A percentile compares a stretch with the other conserved stretches of the same genome.
phyloP scores from a whole-genome alignment of 2,797 vertebrate genomes.

The Acipenser transmontanus region DNA sequence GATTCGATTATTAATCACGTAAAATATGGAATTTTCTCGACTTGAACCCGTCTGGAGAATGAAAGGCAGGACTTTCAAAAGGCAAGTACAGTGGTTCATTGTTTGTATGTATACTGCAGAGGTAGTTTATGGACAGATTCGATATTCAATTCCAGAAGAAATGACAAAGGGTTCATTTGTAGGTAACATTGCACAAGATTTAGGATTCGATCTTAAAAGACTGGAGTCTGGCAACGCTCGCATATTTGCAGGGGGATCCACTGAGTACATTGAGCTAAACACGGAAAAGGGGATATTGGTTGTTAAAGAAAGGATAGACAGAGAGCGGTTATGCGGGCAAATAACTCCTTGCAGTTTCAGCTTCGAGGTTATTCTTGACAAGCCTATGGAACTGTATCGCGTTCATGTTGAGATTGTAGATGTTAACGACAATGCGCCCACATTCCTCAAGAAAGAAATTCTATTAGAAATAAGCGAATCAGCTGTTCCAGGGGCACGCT shows the following conservation, averaged over 20 bases:
- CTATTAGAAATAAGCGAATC: conserved; percentile 55
- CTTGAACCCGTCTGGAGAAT: not conserved
- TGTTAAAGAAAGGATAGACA: conserved; percentile 43
- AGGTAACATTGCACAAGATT: conserved; percentile 40
- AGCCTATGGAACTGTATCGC: conserved; percentile 49
- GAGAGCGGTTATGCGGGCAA: conserved; percentile 40
- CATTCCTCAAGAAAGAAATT: conserved; percentile 35
- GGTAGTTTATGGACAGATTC: conserved; percentile 27
- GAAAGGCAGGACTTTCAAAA: conserved; percentile 24
- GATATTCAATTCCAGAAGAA: conserved; percentile 45
- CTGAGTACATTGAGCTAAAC: conserved; percentile 41
- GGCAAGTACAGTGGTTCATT: conserved; percentile 3
- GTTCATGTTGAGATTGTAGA: conserved; percentile 49
- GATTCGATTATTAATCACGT: not conserved
- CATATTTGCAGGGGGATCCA: conserved; percentile 35
- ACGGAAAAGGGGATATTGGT: conserved; percentile 41
- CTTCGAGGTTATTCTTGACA: conserved; percentile 52
- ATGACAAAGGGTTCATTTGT: conserved; percentile 38
- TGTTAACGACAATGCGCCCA: conserved; percentile 47
- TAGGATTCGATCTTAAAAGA: conserved; percentile 47
- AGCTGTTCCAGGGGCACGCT: conserved; percentile 38
- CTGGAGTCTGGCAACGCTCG: conserved; percentile 41
- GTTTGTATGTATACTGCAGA: not conserved
- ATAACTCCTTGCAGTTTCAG: conserved; percentile 45
- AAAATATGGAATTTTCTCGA: not conserved